Base-by-base conservation (phyloP, 2,113 vertebrate species). In the Muntiacus reevesi region DNA sequence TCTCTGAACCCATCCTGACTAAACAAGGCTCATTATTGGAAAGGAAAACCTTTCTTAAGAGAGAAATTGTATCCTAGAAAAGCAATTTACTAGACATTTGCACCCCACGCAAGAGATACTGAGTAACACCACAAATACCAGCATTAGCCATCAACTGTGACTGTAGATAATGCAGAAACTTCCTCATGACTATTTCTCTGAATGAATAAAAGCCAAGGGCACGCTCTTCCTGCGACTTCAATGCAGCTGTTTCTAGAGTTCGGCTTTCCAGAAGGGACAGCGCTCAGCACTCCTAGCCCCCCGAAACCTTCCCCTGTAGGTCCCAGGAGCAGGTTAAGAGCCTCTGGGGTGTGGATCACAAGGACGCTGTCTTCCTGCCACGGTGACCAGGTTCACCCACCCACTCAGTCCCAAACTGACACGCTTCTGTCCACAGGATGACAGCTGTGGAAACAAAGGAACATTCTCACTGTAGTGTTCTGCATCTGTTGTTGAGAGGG, bases 21-120 rank as follows among this genome's bases (percentile, higher is more conserved):
- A 4, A 1, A 9, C 33, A 89, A 43, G 33, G 79, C 30, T 87
- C 12, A 5, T 79, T 23, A 52, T 4, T 50, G 81, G 52, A 86
- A 86, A 95, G 59, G 82, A 50, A 87, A 36, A 17, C 36, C 47
- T 87, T 50, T 27, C 85, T 36, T 19, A 52, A 52, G 82, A 92
- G 47, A 89, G 28, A 78, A 94, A 83, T 6, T 14, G 84, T 52
- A 85, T 83, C 79, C 71, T 36, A 62, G 78, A 62, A 95, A 67
- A 92, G 30, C 87, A 91, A 59, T 54, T 55, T 9, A 33, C 19
- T 40, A 55, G 52, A n/a, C 23, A 36, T 8, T 47, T 57, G 62
- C 28, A 62, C 54, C 40, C 55, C 74, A 33, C 1, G n/a, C 45
- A 40, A 79, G n/a, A 45, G 21, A 23, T 25, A 23, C 27, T 27